Conservation (phyloP, 1,140 invertebrate species). For the Homarus americanus region DNA sequence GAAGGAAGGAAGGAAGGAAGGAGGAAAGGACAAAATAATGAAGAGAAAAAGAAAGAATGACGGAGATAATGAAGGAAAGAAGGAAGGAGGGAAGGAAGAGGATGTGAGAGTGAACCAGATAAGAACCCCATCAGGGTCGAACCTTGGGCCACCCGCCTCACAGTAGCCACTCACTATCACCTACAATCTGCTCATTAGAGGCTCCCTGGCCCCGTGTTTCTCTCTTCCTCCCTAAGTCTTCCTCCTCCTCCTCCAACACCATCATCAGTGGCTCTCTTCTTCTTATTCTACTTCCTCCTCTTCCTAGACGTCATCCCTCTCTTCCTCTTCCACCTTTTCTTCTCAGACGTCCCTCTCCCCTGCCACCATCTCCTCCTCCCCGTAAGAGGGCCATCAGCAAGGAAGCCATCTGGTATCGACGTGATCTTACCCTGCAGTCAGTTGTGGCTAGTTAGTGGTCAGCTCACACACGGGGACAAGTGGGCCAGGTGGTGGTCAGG, state of each 20-base stretch:
- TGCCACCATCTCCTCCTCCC: background rate
- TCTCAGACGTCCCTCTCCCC: too few relatives aligned
- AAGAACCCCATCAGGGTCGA: too few relatives aligned
- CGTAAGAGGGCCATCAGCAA: background rate
- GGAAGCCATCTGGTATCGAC: background rate
- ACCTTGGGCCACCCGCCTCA: background rate
- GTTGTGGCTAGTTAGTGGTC: conserved; percentile 5
- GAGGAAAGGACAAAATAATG: background rate
- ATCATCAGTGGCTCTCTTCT: too few relatives aligned
- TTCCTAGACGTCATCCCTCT: too few relatives aligned
- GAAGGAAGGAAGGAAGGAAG: background rate
- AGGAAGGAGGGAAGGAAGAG: background rate
- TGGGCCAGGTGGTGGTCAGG: too few relatives aligned
- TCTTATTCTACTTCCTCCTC: too few relatives aligned
- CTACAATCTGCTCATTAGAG: conserved; percentile 25
- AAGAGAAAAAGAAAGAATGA: background rate
- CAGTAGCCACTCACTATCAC: conserved; percentile 34
- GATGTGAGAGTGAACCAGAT: background rate
- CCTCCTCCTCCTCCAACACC: too few relatives aligned
- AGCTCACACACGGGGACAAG: background rate
- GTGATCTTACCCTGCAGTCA: conserved; percentile 19
- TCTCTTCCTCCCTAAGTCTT: too few relatives aligned
- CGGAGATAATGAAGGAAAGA: background rate
- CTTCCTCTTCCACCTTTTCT: too few relatives aligned
- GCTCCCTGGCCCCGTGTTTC: background rate